Percentiles rank a stretch among this genome's conserved stretches.
Evolutionary conservation across 2,888 invertebrate species (phyloP).

Genomic region (Embidobia sp.): DNA sequence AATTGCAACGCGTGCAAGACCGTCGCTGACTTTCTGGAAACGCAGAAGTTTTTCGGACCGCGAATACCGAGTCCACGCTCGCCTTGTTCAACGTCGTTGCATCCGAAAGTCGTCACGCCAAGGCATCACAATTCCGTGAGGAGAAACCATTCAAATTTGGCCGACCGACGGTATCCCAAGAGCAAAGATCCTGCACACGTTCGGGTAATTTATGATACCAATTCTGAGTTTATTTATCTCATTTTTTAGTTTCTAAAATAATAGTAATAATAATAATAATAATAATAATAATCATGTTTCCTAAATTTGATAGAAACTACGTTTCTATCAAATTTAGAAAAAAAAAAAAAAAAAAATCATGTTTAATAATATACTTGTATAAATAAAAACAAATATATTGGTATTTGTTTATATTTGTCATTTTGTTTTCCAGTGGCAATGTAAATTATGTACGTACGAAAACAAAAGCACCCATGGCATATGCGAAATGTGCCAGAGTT

Average conservation of each 20-base stretch:
- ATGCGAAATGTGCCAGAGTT: constrained; percentile 90
- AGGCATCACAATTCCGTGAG: constrained; percentile 78
- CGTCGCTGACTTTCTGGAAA: constrained; percentile 81
- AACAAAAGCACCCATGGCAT: constrained; percentile 85
- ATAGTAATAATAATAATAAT: too few relatives aligned
- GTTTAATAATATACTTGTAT: too few relatives aligned
- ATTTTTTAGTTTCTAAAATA: too few relatives aligned
- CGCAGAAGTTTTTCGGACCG: constrained; percentile 75
- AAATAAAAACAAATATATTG: too few relatives aligned
- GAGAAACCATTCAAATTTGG: constrained; percentile 74
- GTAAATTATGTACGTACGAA: constrained; percentile 90
- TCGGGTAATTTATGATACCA: too few relatives aligned
- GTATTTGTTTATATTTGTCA: too few relatives aligned
- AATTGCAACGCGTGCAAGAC: constrained; percentile 91
- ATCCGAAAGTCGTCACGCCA: constrained; percentile 77
- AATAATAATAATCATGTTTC: too few relatives aligned
- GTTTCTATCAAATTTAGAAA: too few relatives aligned
- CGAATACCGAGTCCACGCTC: constrained; percentile 78
- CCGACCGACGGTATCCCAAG: constrained; percentile 75
- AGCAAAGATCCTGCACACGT: constrained; percentile 72
- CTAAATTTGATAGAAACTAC: too few relatives aligned
- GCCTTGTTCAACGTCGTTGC: constrained; percentile 69
- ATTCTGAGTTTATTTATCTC: too few relatives aligned
- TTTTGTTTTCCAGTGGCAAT: constrained; percentile 88
- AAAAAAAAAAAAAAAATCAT: too few relatives aligned